Percentiles rank a stretch among this genome's conserved stretches.
These are phyloP conservation scores for Ceryle rudis DNA, from an alignment of 2,797 vertebrate genomes.

Conservation along the genomic window DNA sequence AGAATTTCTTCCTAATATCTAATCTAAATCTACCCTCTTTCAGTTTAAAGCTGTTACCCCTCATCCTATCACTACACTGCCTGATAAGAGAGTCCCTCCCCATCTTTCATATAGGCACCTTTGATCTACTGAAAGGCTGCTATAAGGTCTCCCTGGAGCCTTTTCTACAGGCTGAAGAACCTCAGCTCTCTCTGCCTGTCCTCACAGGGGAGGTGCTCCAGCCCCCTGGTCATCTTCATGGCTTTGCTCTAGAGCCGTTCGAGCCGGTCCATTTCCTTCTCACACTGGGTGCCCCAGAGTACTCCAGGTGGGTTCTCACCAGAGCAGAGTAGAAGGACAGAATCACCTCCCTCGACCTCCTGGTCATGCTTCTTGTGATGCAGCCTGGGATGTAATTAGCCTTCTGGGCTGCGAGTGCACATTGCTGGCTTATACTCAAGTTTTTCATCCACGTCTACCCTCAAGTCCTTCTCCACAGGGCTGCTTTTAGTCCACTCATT, in stretches of 20 bases:
- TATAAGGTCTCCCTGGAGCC: not conserved
- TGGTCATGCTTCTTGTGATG: not conserved
- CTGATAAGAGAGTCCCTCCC: not conserved
- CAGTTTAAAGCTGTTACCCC: not conserved
- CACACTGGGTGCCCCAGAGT: not conserved
- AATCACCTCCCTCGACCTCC: not conserved
- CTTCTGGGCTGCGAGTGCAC: not conserved
- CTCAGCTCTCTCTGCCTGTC: not conserved
- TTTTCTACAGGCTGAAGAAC: not conserved
- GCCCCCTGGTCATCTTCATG: not conserved
- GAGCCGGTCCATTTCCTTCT: not conserved
- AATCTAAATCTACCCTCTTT: not conserved
- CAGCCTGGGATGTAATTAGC: not conserved
- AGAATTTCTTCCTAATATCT: not conserved
- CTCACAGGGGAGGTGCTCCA: not conserved
- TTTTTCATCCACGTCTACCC: not conserved
- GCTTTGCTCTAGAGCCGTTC: not conserved
- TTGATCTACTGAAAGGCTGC: not conserved
- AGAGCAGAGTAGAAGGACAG: not conserved
- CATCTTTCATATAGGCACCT: not conserved
- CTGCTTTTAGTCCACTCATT: not conserved
- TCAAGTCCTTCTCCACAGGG: not conserved
- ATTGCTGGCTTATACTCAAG: not conserved
- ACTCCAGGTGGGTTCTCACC: not conserved
- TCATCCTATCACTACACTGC: not conserved